phyloP scores from a whole-genome alignment of 2,888 invertebrate species.

The Trichogramma evanescens region DNA sequence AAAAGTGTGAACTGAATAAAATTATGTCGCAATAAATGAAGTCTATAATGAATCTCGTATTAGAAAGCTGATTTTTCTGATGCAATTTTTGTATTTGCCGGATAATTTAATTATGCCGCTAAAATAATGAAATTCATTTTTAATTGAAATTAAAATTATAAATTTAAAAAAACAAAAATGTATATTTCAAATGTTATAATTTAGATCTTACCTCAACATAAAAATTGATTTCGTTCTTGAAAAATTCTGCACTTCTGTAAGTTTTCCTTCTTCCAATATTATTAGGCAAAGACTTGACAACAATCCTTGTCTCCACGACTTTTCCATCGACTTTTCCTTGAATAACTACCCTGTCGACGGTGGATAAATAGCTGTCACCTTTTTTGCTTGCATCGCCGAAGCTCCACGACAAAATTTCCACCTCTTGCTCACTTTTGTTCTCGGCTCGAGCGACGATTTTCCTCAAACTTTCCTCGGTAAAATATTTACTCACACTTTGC shows the following conservation, averaged over 20 bases:
- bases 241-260: slow-evolving; percentile 61
- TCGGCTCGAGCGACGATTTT: slow-evolving; percentile 43
- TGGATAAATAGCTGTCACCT: slow-evolving; percentile 67
- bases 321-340: slow-evolving; percentile 45
- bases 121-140: background rate
- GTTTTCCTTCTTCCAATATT: slow-evolving; percentile 58
- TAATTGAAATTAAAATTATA: background rate
- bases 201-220: slow-evolving; percentile 46
- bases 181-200: slow-evolving; percentile 4
- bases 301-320: slow-evolving; percentile 49
- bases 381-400: slow-evolving; percentile 50
- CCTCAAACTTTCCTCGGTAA: slow-evolving; percentile 46
- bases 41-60: background rate
- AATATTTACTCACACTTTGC: slow-evolving; percentile 32
- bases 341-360: slow-evolving; percentile 56
- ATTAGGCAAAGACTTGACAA: slow-evolving; percentile 63
- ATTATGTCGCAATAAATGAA: background rate
- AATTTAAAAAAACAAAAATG: background rate
- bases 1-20: background rate
- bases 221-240: slow-evolving; percentile 63
- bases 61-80: background rate
- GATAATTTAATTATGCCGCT: background rate
- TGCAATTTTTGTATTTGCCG: background rate
- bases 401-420: slow-evolving; percentile 44
- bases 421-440: slow-evolving; percentile 27